Percentiles rank a stretch among this genome's conserved stretches.
These are phyloP conservation scores for Hirtodrosophila confusa DNA, from an alignment of 2,888 invertebrate species.

Conservation along the genomic window DNA sequence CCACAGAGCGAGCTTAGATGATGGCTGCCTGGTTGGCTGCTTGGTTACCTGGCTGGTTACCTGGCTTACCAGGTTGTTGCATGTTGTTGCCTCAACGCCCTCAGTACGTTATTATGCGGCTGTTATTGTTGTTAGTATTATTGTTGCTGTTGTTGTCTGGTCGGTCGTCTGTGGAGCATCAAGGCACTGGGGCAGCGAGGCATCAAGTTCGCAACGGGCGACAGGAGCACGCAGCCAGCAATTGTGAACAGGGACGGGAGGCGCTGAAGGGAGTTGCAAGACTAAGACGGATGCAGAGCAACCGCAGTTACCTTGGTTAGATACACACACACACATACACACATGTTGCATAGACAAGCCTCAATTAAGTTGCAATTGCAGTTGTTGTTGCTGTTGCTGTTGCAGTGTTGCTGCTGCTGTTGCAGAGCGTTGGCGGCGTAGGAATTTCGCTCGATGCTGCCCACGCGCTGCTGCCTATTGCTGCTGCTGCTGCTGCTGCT, in stretches of 20 bases:
- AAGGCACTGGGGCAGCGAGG: conserved; percentile 83
- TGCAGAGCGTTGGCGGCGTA: conserved; percentile 57
- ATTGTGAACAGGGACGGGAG: conserved; percentile 8
- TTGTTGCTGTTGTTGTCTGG: conserved; percentile 48
- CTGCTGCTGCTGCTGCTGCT: conserved; percentile 41
- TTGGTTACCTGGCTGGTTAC: conserved; percentile 31
- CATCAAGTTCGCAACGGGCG: conserved; percentile 79
- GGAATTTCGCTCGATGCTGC: conserved; percentile 62
- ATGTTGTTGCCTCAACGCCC: conserved; percentile 73
- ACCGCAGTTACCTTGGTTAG: conserved; percentile 69
- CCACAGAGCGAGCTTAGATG: conserved; percentile 51
- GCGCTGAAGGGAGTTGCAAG: background rate
- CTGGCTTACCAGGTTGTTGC: conserved; percentile 51
- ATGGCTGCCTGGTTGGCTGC: conserved; percentile 32
- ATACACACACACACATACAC: conserved; percentile 27
- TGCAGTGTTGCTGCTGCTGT: conserved; percentile 24
- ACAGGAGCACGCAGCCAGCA: conserved; percentile 50
- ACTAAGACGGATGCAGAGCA: conserved; percentile 56
- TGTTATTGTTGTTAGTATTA: conserved; percentile 45
- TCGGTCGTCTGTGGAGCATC: conserved; percentile 81
- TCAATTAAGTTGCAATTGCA: conserved; percentile 80
- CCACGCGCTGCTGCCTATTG: conserved; percentile 56
- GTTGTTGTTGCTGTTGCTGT: conserved; percentile 40
- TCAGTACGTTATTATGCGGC: conserved; percentile 75
- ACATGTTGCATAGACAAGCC: conserved; percentile 69